These are phyloP conservation scores for Ibidorhyncha struthersii DNA, from an alignment of 2,113 vertebrate species.

Conservation along the genomic window DNA sequence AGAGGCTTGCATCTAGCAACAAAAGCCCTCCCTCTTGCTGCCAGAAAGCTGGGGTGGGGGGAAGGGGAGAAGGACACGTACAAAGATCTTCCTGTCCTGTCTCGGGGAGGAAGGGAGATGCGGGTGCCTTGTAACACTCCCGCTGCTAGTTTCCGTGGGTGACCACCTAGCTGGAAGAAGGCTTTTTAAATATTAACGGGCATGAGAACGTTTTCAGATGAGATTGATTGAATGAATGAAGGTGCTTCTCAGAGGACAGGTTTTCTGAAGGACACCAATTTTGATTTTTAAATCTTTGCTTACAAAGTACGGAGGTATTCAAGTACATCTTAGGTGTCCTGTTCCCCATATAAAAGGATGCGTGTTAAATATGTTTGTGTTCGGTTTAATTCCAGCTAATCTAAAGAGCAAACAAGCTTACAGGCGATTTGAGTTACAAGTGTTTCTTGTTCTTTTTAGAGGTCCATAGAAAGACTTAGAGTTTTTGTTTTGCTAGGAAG, in stretches of 20 bases:
- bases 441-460: not conserved
- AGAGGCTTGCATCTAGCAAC: not conserved
- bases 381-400: not conserved
- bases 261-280: not conserved
- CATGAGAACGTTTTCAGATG: not conserved
- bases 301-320: fast-evolving
- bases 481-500: not conserved
- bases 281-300: not conserved
- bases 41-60: not conserved
- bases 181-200: not conserved
- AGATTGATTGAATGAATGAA: not conserved
- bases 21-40: not conserved
- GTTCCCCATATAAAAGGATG: fast-evolving
- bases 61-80: not conserved
- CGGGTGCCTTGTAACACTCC: fast-evolving
- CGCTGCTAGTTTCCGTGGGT: fast-evolving
- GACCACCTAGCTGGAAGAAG: not conserved
- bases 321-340: not conserved
- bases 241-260: not conserved
- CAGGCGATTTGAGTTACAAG: not conserved
- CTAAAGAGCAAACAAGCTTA: not conserved
- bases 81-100: not conserved
- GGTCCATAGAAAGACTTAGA: not conserved
- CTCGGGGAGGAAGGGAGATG: fast-evolving
- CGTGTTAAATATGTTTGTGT: fast-evolving